Evolutionary conservation across 2,888 invertebrate species (phyloP).

Genomic region (Nomada goodeniana): DNA sequence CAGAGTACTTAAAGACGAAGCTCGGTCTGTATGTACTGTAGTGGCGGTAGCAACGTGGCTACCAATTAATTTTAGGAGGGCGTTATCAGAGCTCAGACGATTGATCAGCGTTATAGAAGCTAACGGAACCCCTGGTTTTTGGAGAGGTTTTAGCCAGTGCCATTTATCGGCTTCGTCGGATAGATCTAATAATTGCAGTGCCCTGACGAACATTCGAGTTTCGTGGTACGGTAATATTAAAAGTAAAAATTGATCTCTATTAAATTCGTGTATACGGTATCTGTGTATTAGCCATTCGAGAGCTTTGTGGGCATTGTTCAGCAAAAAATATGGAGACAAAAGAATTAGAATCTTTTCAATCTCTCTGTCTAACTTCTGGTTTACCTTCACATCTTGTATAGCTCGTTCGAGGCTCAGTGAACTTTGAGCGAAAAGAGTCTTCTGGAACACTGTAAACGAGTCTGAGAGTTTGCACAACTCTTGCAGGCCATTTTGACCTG

Average conservation of each 20-base stretch:
- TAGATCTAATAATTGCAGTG: conserved; percentile 91
- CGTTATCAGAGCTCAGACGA: conserved; percentile 88
- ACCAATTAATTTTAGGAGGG: conserved; percentile 88
- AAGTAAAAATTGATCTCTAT: conserved; percentile 91
- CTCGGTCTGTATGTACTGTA: conserved; percentile 86
- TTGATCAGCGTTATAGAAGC: conserved; percentile 90
- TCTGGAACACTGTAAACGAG: conserved; percentile 90
- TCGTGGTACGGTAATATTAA: conserved; percentile 97
- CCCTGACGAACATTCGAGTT: conserved; percentile 93
- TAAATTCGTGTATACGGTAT: conserved; percentile 95
- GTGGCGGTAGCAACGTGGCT: conserved; percentile 87
- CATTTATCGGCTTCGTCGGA: conserved; percentile 87
- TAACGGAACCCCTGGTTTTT: conserved; percentile 91
- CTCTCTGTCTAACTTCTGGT: conserved; percentile 90
- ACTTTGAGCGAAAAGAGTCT: conserved; percentile 91
- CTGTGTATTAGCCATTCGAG: conserved; percentile 98
- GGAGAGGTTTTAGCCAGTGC: conserved; percentile 91
- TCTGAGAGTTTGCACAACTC: conserved; percentile 91
- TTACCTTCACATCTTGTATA: conserved; percentile 90
- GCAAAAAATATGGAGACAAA: conserved; percentile 94
- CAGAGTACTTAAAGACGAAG: conserved; percentile 88
- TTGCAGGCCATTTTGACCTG: conserved; percentile 91
- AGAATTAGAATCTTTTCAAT: conserved; percentile 92
- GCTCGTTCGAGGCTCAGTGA: conserved; percentile 93
- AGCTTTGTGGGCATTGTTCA: conserved; percentile 94